Evolutionary conservation across 2,113 vertebrate species (phyloP).

Genomic region (Pelecanus crispus): DNA sequence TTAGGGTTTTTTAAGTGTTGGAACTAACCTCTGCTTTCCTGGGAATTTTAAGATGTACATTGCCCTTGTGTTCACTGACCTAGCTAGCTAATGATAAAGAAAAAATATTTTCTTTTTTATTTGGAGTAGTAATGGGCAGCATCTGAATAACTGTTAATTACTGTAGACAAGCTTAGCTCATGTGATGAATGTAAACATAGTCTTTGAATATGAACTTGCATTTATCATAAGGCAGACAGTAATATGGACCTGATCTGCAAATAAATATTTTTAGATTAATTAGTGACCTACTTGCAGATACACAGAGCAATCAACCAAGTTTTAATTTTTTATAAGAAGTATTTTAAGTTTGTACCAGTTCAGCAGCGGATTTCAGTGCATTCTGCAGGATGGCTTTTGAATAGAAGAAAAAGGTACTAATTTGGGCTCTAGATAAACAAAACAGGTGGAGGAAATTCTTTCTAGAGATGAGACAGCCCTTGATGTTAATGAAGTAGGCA

Average conservation of each 20-base stretch:
- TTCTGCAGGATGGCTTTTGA: slow-evolving; percentile 51
- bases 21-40: slow-evolving; percentile 21
- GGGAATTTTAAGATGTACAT: not conserved
- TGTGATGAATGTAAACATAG: slow-evolving; percentile 45
- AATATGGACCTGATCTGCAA: not conserved
- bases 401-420: slow-evolving; percentile 4
- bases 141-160: slow-evolving; percentile 55
- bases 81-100: slow-evolving; percentile 5
- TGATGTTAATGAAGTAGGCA: not conserved
- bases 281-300: slow-evolving; percentile 20
- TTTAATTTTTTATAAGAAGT: not conserved
- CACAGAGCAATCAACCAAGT: not conserved
- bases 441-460: slow-evolving; percentile 2
- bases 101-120: not conserved
- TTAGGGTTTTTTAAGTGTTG: not conserved
- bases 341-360: not conserved
- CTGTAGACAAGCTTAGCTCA: not conserved
- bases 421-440: not conserved
- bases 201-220: slow-evolving; percentile 50
- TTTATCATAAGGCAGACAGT: slow-evolving; percentile 25
- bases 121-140: slow-evolving; percentile 30
- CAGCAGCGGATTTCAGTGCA: slow-evolving; percentile 26
- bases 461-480: not conserved
- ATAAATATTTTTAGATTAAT: slow-evolving; percentile 42
- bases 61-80: slow-evolving; percentile 4